phyloP scores from a whole-genome alignment of 2,888 invertebrate species.

The Dicycla oo region DNA sequence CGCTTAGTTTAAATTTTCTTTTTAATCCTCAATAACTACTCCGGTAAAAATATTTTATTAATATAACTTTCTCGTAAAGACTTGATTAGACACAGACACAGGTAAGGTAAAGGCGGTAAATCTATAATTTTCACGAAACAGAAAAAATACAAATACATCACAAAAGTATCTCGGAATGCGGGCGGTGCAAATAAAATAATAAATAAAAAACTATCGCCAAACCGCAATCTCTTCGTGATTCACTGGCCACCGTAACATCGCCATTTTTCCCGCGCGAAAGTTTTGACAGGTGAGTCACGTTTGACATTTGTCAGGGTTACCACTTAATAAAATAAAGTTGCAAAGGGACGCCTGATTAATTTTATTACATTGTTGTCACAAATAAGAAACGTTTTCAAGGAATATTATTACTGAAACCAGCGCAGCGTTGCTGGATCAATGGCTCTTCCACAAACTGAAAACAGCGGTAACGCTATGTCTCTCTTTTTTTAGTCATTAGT shows the following conservation, averaged over 20 bases:
- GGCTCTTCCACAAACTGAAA: not conserved
- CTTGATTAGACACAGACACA: slow-evolving; percentile 44
- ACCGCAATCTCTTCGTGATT: slow-evolving; percentile 63
- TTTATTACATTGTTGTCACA: not conserved
- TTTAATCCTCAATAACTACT: not conserved
- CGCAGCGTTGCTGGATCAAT: not conserved
- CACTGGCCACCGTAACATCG: slow-evolving; percentile 57
- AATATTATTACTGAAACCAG: not conserved
- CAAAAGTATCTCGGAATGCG: slow-evolving; percentile 49
- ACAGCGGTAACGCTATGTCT: not conserved
- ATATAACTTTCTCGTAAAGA: slow-evolving; percentile 54
- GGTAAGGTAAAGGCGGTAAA: slow-evolving; percentile 40
- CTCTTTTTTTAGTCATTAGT: no score
- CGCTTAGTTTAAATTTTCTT: not conserved
- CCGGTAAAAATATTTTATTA: slow-evolving; percentile 2
- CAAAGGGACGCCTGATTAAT: not conserved
- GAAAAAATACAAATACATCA: slow-evolving; percentile 50
- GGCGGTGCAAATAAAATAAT: slow-evolving; percentile 38
- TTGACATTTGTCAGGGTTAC: slow-evolving; percentile 63
- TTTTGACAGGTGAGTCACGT: slow-evolving; percentile 85
- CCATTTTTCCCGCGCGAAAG: slow-evolving; percentile 80
- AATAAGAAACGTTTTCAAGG: not conserved
- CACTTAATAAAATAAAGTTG: slow-evolving; percentile 2
- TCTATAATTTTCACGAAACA: slow-evolving; percentile 54
- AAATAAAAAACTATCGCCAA: slow-evolving; percentile 33